phyloP scores from a whole-genome alignment of 2,888 invertebrate genomes.

The Cylindroiulus punctatus region DNA sequence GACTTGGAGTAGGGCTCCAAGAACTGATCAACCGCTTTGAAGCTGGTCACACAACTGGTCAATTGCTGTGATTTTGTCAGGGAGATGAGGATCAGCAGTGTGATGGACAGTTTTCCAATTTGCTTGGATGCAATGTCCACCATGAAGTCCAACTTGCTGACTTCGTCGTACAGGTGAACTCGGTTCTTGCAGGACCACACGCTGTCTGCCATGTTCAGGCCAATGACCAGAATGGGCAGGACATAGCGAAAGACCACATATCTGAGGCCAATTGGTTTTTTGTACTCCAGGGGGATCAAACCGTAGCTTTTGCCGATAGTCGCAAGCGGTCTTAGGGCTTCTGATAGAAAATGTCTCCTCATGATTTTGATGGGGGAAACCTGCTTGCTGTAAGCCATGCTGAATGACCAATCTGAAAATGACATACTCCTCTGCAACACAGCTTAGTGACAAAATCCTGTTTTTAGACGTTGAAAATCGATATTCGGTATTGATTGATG shows the following conservation, averaged over 20 bases:
- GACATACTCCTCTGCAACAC: neutral
- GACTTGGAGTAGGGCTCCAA: neutral
- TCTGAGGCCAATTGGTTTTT: neutral
- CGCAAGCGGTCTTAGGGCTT: neutral
- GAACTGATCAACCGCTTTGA: neutral
- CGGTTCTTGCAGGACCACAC: neutral
- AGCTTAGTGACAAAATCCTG: neutral
- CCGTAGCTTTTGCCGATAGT: neutral
- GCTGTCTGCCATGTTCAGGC: slow-evolving; percentile 39
- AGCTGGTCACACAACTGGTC: neutral
- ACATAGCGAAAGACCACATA: neutral
- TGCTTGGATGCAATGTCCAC: neutral
- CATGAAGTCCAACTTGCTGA: neutral
- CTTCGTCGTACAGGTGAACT: neutral
- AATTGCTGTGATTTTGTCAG: neutral
- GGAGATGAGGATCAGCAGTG: slow-evolving; percentile 1
- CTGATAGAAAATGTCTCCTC: neutral
- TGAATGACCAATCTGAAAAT: neutral
- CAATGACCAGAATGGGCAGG: neutral
- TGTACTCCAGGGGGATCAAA: neutral
- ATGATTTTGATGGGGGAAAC: neutral
- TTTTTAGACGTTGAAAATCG: neutral
- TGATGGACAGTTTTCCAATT: slow-evolving; percentile 12
- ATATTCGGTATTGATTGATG: neutral
- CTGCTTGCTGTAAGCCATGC: slow-evolving; percentile 9